Evolutionary conservation across 1,140 invertebrate species (phyloP).

Genomic region (Pinna nobilis): DNA sequence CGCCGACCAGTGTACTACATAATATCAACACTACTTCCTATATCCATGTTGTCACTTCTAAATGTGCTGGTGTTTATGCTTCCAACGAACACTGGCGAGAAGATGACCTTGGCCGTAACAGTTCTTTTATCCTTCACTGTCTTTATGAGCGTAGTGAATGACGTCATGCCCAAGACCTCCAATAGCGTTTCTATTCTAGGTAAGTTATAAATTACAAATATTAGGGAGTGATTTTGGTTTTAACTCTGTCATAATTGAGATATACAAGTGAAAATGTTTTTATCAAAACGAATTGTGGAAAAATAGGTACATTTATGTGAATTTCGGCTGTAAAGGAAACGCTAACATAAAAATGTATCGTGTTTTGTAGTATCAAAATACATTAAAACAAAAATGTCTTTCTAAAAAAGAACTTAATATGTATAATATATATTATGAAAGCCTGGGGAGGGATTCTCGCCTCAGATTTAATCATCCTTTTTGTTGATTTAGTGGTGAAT

Average conservation of each 20-base stretch:
- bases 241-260: no score
- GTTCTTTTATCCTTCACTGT: conserved; percentile 79
- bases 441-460: no score
- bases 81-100: conserved; percentile 79
- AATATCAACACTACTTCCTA: conserved; percentile 78
- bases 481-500: no score
- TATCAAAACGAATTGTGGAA: background rate
- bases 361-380: no score
- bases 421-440: no score
- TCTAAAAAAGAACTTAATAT: no score
- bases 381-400: no score
- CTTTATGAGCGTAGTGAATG: conserved; percentile 78
- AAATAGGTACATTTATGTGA: no score
- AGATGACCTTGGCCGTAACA: conserved; percentile 78
- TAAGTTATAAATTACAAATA: conserved; percentile 58
- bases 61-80: conserved; percentile 79
- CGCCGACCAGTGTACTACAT: conserved; percentile 73
- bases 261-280: background rate
- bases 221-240: background rate
- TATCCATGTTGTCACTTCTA: conserved; percentile 78
- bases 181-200: conserved; percentile 78
- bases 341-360: no score
- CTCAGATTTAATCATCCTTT: no score
- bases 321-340: no score
- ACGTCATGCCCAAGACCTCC: conserved; percentile 79